Conservation (phyloP, 2,113 vertebrate species). For the Dromaius novaehollandiae region DNA sequence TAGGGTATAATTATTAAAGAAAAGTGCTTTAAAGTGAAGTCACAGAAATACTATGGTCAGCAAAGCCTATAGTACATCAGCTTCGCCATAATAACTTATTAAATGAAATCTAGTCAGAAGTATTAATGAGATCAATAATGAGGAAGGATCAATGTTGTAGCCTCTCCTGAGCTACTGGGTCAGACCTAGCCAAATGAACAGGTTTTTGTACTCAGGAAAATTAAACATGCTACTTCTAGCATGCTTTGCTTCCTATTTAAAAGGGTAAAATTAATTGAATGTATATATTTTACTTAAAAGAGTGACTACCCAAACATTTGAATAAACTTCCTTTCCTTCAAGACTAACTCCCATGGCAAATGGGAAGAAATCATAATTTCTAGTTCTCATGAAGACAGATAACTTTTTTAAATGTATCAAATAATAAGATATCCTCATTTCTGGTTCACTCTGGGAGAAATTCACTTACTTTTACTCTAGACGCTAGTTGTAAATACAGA, state of each 20-base stretch:
- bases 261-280: not conserved
- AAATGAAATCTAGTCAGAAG: not conserved
- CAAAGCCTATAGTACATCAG: not conserved
- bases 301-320: rapidly evolving
- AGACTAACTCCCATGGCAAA: not conserved
- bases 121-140: not conserved
- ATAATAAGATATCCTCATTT: not conserved
- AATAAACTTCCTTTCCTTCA: not conserved
- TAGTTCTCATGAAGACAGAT: not conserved
- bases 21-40: not conserved
- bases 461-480: not conserved
- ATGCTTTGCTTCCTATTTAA: not conserved
- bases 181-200: not conserved
- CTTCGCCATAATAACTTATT: not conserved
- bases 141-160: not conserved
- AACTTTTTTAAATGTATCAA: not conserved
- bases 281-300: not conserved
- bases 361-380: not conserved
- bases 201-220: not conserved
- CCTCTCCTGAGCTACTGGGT: not conserved
- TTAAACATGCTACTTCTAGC: rapidly evolving
- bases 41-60: not conserved
- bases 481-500: not conserved
- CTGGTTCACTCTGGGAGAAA: not conserved
- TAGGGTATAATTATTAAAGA: not conserved